These are phyloP conservation scores for Caranx ignobilis DNA, from an alignment of 2,113 vertebrate species.

Conservation along the genomic window DNA sequence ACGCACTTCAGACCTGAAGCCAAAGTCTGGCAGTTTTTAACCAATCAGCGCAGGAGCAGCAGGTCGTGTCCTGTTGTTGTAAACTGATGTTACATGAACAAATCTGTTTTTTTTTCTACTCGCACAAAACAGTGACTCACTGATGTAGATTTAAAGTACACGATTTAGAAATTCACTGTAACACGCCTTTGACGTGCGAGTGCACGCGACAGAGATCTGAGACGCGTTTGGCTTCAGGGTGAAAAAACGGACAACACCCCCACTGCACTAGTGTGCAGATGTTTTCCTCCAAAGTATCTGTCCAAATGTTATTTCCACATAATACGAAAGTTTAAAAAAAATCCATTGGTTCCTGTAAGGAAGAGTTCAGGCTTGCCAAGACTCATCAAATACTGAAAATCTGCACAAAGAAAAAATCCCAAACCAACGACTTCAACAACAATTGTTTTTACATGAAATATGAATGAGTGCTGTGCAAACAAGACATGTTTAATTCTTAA, in stretches of 20 bases:
- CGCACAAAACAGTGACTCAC: conserved; percentile 8
- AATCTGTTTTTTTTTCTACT: conserved; percentile 3
- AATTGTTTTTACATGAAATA: neutral
- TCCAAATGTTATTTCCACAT: neutral
- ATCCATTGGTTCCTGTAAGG: neutral
- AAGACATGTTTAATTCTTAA: neutral
- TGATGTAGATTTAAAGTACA: conserved; percentile 33
- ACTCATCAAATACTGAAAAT: neutral
- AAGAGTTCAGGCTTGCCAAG: neutral
- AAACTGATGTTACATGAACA: conserved; percentile 7
- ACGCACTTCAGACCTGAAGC: neutral
- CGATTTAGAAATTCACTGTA: neutral
- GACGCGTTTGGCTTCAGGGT: conserved; percentile 24
- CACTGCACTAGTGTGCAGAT: neutral
- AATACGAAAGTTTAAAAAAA: conserved; percentile 9
- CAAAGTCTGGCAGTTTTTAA: neutral
- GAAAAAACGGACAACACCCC: conserved; percentile 14
- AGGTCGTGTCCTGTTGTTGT: neutral
- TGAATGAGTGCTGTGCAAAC: neutral
- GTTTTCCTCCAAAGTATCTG: conserved; percentile 17
- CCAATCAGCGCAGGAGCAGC: neutral
- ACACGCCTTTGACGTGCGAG: conserved; percentile 2
- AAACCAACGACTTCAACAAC: neutral
- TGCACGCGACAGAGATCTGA: conserved; percentile 24
- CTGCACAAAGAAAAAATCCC: neutral